Percentiles rank a stretch among this genome's conserved stretches.
phyloP scores from a whole-genome alignment of 1,140 invertebrate species.

The Leptinotarsa texana region DNA sequence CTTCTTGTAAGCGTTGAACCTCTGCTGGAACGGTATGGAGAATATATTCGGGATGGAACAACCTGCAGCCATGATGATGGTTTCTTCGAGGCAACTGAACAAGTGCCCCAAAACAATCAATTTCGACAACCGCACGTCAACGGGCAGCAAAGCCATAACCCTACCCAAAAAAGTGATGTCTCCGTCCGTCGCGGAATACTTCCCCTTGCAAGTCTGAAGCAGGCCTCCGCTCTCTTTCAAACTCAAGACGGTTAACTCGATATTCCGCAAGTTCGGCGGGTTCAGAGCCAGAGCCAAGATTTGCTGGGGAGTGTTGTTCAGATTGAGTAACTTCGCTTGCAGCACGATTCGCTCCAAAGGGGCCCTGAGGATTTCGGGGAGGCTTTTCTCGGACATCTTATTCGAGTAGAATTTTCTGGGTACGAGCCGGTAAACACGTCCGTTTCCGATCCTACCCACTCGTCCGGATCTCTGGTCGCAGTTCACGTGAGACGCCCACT shows the following conservation, averaged over 20 bases:
- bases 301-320: conserved; percentile 77
- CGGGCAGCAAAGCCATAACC: conserved; percentile 79
- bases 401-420: conserved; percentile 70
- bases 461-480: conserved; percentile 89
- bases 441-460: conserved; percentile 83
- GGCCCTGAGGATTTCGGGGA: conserved; percentile 79
- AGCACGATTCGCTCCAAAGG: conserved; percentile 86
- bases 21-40: conserved; percentile 70
- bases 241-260: conserved; percentile 77
- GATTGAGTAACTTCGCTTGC: conserved; percentile 79
- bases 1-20: conserved; percentile 74
- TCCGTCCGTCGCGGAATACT: conserved; percentile 73
- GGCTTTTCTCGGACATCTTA: conserved; percentile 34
- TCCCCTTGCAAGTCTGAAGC: conserved; percentile 60
- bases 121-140: conserved; percentile 82
- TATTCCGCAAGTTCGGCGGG: conserved; percentile 83
- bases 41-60: conserved; percentile 84
- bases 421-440: conserved; percentile 86
- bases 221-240: conserved; percentile 85
- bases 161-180: conserved; percentile 85
- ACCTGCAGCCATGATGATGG: conserved; percentile 84
- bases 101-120: conserved; percentile 86
- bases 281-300: conserved; percentile 83
- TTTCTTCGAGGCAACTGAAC: conserved; percentile 82
- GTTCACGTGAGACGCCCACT: conserved; percentile 89